These are phyloP conservation scores for Lithobates pipiens DNA, from an alignment of 2,797 vertebrate genomes.

Conservation along the genomic window DNA sequence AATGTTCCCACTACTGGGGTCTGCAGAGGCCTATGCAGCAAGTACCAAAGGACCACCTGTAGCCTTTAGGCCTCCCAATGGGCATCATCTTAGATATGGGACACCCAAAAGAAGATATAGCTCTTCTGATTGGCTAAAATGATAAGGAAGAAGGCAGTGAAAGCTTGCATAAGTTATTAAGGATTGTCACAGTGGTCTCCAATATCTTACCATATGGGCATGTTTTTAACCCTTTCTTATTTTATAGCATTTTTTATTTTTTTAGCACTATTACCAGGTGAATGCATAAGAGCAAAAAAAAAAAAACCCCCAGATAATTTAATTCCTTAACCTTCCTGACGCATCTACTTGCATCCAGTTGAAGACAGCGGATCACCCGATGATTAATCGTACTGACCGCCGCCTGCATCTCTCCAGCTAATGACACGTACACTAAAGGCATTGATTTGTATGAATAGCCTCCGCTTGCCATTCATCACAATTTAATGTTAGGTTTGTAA, in stretches of 20 bases:
- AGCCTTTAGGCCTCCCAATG: no score
- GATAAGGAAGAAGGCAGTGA: no score
- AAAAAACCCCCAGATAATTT: slow-evolving; percentile 80
- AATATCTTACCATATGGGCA: no score
- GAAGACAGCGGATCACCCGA: slow-evolving; percentile 97
- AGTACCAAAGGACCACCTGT: no score
- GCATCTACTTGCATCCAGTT: slow-evolving; percentile 85
- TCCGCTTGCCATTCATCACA: slow-evolving; percentile 99
- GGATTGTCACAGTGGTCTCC: no score
- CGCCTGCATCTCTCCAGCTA: slow-evolving; percentile 98
- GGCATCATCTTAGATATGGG: no score
- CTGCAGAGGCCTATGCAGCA: no score
- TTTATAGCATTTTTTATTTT: background rate
- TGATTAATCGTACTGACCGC: slow-evolving; percentile 99
- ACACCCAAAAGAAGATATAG: no score
- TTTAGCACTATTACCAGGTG: slow-evolving; percentile 77
- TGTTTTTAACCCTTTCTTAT: background rate
- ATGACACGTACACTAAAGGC: slow-evolving; percentile 99
- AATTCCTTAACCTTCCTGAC: slow-evolving; percentile 88
- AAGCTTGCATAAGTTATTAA: no score
- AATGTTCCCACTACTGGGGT: no score
- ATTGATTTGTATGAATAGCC: slow-evolving; percentile 99
- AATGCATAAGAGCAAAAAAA: slow-evolving; percentile 71
- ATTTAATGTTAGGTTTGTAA: slow-evolving; percentile 99
- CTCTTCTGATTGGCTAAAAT: no score